Base-by-base conservation (phyloP, 2,113 vertebrate species). In the Coregonus clupeaformis region DNA sequence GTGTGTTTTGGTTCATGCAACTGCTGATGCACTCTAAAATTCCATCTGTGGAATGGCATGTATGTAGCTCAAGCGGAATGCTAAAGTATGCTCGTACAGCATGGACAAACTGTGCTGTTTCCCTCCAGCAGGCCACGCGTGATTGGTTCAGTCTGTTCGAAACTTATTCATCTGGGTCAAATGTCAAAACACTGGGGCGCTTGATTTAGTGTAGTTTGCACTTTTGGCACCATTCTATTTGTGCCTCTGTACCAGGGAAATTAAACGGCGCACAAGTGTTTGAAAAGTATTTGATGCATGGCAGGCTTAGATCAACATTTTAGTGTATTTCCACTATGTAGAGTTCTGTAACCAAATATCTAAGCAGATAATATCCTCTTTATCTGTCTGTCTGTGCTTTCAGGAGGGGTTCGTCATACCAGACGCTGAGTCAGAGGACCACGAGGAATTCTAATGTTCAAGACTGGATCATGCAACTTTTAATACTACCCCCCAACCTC, bases 371-470 rank as follows among this genome's bases (percentile, higher is more conserved):
- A 49, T 49, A 13, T 13, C 22, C 42, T n/a, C 3, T 42, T 2
- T 64, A 12, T 76, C 5, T 4, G 1, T 29, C 2, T 60, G 36
- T 86, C 60, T 66, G 64, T 87, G 76, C 55, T 1, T 86, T 75
- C 81, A 98, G 97, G 96, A 99, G 92, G 98, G 97, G 47, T 99
- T 99, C 82, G 97, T 98, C 90, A 97, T 98, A 92, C 97, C 98
- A 32, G 97, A 98, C 82, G 95, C 96, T 80, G 97, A 95, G 80
- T 94, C 92, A 3, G 94, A 99, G 79, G 97, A 98, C 0, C 96
- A 96, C 85, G 97, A 98, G 92, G 97, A 98, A 88, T 98, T 98
- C 94, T 98, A 96, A 94, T 74, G 82, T 82, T 80, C 75, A 80
- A 86, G 87, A 82, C 75, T 81, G 69, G 80, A 73, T 30, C 25